Evolutionary conservation across 2,797 vertebrate species (phyloP), one percentile per base, ranked within the genome.

Genomic region (Threskiornis aethiopicus): DNA sequence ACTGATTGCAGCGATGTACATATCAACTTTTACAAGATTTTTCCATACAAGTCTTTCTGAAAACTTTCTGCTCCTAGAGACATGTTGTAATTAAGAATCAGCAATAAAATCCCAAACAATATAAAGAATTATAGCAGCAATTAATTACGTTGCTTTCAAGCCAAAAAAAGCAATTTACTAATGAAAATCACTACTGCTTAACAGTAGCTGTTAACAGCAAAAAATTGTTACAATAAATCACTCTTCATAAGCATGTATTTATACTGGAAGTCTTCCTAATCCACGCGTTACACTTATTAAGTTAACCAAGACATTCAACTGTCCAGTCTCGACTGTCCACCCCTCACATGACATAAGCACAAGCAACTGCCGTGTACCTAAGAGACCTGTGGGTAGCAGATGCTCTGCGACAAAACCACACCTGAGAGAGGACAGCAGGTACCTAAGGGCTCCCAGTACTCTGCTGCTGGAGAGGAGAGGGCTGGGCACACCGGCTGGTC

Each of bases 41-140:
- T 85, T 81, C 65, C 29, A 14, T 16, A 17, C 39, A 28, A 83
- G 44, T 20, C 55, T 75, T 78, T 61, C 66, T 57, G 37, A 54
- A 86, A 88, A 65, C 55, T 35, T 91, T 52, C 54, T 75, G 26
- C n/a, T 95, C 71, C 67, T 42, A 67, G 39, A 93, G 28, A 81
- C 29, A 26, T 0, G 5, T 10, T 25, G n/a, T 83, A 94, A 96
- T 93, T 95, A 95, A 80, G 71, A 92, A 85, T 84, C 73, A 73
- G 44, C 84, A 91, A 19, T 59, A 52, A 92, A 94, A 94, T 82
- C 41, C 49, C 69, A 87, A 95, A 80, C 69, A 94, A 92, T 82
- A 81, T 64, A 69, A 95, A 93, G 76, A 95, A 91, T 93, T 89
- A 95, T 77, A 93, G 86, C 52, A 70, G 67, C 33, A 94, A 95